These are phyloP conservation scores for Lasioglossum oenotherae DNA, from an alignment of 2,888 invertebrate species.

Conservation along the genomic window DNA sequence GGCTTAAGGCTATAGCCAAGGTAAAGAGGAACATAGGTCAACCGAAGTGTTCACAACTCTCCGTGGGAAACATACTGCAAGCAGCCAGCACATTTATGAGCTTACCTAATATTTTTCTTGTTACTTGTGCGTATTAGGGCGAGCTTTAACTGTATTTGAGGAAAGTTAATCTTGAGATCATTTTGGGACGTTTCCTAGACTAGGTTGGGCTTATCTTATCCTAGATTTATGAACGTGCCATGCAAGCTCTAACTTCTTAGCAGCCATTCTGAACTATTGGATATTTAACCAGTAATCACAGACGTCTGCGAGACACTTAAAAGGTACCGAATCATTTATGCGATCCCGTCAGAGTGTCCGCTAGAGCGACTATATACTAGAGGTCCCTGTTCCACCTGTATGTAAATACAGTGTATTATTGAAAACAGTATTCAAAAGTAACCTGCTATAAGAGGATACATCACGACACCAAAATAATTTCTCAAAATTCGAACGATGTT, in stretches of 20 bases:
- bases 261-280: not conserved
- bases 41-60: constrained; percentile 4
- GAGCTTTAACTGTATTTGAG: not conserved
- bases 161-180: not conserved
- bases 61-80: not conserved
- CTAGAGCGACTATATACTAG: too few relatives aligned
- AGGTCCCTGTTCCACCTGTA: too few relatives aligned
- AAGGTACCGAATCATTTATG: not conserved
- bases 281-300: not conserved
- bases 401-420: too few relatives aligned
- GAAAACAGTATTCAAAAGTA: too few relatives aligned
- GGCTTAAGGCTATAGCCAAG: not conserved
- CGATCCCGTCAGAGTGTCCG: not conserved
- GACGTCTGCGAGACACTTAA: not conserved
- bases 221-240: not conserved
- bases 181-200: not conserved
- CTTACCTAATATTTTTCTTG: not conserved
- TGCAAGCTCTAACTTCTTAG: not conserved
- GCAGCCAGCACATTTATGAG: not conserved
- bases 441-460: not conserved
- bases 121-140: not conserved
- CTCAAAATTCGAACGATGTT: not conserved
- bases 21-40: constrained; percentile 9
- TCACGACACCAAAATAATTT: not conserved
- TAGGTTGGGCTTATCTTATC: not conserved